phyloP scores from a whole-genome alignment of 2,888 invertebrate species.

The Micoletzkya japonica region DNA sequence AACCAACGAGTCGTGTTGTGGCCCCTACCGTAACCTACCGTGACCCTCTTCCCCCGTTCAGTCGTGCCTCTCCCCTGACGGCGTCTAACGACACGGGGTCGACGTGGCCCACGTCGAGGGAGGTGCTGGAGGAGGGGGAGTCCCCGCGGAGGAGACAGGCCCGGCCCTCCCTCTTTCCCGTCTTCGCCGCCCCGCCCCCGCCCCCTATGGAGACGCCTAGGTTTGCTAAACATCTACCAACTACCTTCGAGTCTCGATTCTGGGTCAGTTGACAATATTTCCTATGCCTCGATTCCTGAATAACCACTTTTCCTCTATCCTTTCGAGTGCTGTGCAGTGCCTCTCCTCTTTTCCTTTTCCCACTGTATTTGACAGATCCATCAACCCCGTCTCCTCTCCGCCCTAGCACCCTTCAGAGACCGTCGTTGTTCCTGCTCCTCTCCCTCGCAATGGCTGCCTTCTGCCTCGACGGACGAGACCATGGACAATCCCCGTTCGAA shows the following conservation, averaged over 20 bases:
- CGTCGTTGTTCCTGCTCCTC: slow-evolving; percentile 24
- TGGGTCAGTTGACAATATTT: too few species aligned
- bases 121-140: background rate
- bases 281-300: too few species aligned
- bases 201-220: slow-evolving; percentile 29
- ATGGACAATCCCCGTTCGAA: too few species aligned
- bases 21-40: too few species aligned
- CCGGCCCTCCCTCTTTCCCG: slow-evolving; percentile 38
- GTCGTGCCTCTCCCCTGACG: slow-evolving; percentile 20
- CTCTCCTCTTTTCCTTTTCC: background rate
- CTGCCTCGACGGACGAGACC: background rate
- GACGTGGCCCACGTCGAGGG: slow-evolving; percentile 25
- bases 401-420: slow-evolving; percentile 5
- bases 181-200: slow-evolving; percentile 33
- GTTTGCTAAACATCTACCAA: too few species aligned
- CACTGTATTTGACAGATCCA: too few species aligned
- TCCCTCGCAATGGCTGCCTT: slow-evolving; percentile 14
- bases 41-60: too few species aligned
- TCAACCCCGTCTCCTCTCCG: too few species aligned
- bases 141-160: slow-evolving; percentile 5
- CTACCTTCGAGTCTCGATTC: too few species aligned
- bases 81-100: background rate
- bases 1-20: too few species aligned
- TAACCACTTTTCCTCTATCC: too few species aligned
- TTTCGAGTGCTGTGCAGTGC: background rate